Percentiles rank a stretch among this genome's conserved stretches.
These are phyloP conservation scores for Leptinotarsa defecta DNA, from an alignment of 1,140 invertebrate genomes.

Conservation along the genomic window DNA sequence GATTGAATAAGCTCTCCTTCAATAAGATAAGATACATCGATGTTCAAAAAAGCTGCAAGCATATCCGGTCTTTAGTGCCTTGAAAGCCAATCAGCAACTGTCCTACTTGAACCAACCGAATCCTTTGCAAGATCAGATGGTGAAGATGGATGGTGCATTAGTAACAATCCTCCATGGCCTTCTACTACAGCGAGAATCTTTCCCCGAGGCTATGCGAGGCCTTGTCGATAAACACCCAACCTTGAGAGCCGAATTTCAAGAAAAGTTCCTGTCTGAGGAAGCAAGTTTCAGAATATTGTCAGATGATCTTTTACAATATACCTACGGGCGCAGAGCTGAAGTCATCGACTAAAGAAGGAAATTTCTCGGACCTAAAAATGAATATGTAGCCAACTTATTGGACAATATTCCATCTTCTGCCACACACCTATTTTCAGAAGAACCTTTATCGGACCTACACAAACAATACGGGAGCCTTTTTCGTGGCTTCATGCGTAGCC, in stretches of 20 bases:
- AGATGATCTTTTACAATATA: conserved; percentile 31
- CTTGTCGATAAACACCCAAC: conserved; percentile 14
- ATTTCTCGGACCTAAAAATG: neutral
- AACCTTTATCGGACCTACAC: neutral
- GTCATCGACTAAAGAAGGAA: conserved; percentile 19
- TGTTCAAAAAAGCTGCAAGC: conserved; percentile 44
- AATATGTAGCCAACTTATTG: neutral
- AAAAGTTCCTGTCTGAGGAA: neutral
- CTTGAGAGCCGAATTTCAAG: conserved; percentile 23
- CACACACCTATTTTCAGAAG: conserved; percentile 22
- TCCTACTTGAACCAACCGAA: neutral
- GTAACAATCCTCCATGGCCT: neutral
- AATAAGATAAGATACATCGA: conserved; percentile 44
- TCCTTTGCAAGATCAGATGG: neutral
- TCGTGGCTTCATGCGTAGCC: neutral
- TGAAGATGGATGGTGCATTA: neutral
- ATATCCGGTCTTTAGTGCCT: conserved; percentile 35
- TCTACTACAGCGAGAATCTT: neutral
- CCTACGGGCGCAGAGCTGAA: conserved; percentile 27
- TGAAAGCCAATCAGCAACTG: conserved; percentile 24
- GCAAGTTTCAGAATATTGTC: conserved; percentile 1
- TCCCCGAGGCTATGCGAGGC: neutral
- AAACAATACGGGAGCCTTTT: conserved; percentile 12
- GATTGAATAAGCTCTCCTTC: conserved; percentile 35
- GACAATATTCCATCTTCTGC: conserved; percentile 20